phyloP scores from a whole-genome alignment of 2,888 invertebrate genomes.

The Cremastinae sp. region DNA sequence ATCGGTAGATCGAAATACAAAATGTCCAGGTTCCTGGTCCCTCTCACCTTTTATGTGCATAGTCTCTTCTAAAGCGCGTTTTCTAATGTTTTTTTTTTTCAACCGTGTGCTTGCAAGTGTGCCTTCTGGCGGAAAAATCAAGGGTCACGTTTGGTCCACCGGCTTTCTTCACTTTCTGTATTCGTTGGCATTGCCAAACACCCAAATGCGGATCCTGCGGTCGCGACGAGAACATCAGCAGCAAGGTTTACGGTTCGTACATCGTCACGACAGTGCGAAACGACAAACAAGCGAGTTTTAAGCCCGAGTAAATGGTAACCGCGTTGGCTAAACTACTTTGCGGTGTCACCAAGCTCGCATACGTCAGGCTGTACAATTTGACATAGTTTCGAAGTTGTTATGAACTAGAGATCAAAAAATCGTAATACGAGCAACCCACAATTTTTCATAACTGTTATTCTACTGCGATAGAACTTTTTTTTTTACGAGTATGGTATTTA shows the following conservation, averaged over 20 bases:
- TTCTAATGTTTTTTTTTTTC: constrained; percentile 20
- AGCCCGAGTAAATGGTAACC: constrained; percentile 64
- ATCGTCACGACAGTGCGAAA: constrained; percentile 68
- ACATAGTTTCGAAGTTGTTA: constrained; percentile 20
- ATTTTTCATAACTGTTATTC: constrained; percentile 6
- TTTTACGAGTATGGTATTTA: too few relatives aligned
- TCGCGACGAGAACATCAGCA: constrained; percentile 32
- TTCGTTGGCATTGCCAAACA: constrained; percentile 57
- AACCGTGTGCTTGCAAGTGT: too few relatives aligned
- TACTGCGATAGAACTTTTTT: background rate
- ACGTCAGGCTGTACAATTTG: too few relatives aligned
- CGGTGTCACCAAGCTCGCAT: constrained; percentile 24
- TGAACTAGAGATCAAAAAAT: constrained; percentile 51
- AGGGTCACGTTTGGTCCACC: constrained; percentile 29
- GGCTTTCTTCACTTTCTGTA: constrained; percentile 13
- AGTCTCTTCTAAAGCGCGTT: constrained; percentile 19
- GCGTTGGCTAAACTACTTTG: constrained; percentile 41
- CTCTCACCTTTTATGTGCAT: constrained; percentile 35
- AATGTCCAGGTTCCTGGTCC: constrained; percentile 54
- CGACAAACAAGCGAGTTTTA: constrained; percentile 70
- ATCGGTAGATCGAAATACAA: constrained; percentile 67
- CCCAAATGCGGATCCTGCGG: constrained; percentile 47
- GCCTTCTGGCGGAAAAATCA: too few relatives aligned
- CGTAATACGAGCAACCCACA: constrained; percentile 43
- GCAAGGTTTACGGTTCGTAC: constrained; percentile 70